A percentile compares a stretch with the other conserved stretches of the same genome.
Conservation (phyloP, 2,113 vertebrate genomes). For the Galemys pyrenaicus region DNA sequence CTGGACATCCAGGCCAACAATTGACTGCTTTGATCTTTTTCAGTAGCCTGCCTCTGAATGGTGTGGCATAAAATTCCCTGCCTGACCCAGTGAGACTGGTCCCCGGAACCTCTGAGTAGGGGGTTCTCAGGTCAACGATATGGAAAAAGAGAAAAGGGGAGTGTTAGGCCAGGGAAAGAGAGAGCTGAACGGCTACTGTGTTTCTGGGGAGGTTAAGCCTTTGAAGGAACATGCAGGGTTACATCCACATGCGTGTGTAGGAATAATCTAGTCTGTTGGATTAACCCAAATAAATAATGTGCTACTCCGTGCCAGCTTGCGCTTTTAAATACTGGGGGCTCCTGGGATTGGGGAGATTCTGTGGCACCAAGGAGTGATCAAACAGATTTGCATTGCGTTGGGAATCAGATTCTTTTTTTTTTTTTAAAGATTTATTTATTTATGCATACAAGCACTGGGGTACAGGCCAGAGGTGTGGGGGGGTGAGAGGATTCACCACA, state of each 20-base stretch:
- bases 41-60: neutral
- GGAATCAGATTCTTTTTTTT: neutral
- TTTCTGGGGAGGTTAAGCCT: neutral
- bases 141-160: neutral
- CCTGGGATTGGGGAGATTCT: neutral
- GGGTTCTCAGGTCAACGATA: neutral
- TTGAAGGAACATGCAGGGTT: neutral
- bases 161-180: neutral
- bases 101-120: neutral
- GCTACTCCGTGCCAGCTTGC: neutral
- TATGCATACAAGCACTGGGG: too few relatives aligned
- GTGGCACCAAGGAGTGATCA: neutral
- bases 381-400: neutral
- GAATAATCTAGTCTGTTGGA: neutral
- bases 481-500: too few relatives aligned
- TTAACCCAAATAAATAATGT: constrained; percentile 11
- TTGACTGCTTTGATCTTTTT: neutral
- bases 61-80: neutral
- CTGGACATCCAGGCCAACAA: neutral
- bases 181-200: neutral
- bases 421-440: too few relatives aligned
- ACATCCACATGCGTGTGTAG: neutral
- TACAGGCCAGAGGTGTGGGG: too few relatives aligned
- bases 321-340: neutral
- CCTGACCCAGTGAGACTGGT: constrained; percentile 9